phyloP scores from a whole-genome alignment of 2,113 vertebrate genomes.

The Phaethornis superciliosus region DNA sequence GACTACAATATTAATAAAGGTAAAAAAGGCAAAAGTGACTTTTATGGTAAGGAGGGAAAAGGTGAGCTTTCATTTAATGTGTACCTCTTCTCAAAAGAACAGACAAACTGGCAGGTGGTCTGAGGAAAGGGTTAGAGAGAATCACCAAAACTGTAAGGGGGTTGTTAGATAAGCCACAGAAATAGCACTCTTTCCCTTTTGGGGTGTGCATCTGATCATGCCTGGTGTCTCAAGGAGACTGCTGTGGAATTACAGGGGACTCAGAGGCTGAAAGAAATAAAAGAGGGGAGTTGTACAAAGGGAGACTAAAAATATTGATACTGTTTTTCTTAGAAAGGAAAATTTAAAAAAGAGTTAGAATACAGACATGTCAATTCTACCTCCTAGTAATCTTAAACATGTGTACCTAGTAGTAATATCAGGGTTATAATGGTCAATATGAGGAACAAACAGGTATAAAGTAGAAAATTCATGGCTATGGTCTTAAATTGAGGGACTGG shows the following conservation, averaged over 20 bases:
- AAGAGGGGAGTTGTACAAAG: background rate
- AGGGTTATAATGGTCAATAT: background rate
- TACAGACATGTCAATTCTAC: background rate
- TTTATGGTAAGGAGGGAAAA: background rate
- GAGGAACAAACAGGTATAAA: background rate
- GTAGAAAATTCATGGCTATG: background rate
- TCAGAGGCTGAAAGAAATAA: background rate
- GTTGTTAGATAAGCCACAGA: background rate
- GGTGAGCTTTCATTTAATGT: background rate
- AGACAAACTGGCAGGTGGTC: background rate
- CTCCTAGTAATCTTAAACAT: background rate
- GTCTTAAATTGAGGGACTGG: background rate
- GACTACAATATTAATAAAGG: background rate
- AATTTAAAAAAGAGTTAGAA: background rate
- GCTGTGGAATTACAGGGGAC: background rate
- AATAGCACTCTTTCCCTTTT: accelerated
- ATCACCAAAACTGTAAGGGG: background rate
- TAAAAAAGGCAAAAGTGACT: background rate
- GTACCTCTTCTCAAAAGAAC: background rate
- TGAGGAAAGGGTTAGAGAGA: background rate
- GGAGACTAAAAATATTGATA: background rate
- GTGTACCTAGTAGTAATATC: background rate
- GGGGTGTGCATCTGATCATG: background rate
- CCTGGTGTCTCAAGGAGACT: background rate
- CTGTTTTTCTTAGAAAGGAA: background rate